Percentiles rank a stretch among this genome's conserved stretches.
Evolutionary conservation across 2,797 vertebrate genomes (phyloP).

Genomic region (Sardinella longiceps): DNA sequence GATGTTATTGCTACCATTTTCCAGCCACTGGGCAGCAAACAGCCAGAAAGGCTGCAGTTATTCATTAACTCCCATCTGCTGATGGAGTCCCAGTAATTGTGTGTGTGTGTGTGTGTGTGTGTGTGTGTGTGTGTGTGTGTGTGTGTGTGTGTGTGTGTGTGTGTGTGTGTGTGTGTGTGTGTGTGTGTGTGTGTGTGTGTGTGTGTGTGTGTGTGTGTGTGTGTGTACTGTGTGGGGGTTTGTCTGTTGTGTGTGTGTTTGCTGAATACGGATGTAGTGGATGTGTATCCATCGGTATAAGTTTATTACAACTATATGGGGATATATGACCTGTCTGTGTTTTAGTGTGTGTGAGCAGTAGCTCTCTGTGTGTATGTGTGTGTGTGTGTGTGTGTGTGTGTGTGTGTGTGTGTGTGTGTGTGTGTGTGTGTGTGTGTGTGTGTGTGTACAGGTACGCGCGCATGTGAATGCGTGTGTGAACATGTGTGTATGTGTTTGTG

Average conservation of each 20-base stretch:
- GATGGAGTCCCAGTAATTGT: constrained; percentile 19
- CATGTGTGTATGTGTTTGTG: no score
- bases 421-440: no score
- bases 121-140: no score
- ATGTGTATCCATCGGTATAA: no score
- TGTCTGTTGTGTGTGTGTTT: no score
- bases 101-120: constrained; percentile 21
- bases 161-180: constrained; percentile 1
- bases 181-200: neutral
- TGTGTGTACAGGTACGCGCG: no score
- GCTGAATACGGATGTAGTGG: no score
- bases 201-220: neutral
- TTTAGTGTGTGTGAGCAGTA: neutral
- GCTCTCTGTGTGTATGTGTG: no score
- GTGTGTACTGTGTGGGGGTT: constrained; percentile 15
- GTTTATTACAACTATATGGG: no score
- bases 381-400: neutral
- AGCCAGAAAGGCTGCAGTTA: constrained; percentile 66
- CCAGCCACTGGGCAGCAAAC: constrained; percentile 73
- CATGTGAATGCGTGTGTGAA: no score
- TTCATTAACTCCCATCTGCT: constrained; percentile 66
- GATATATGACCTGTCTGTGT: neutral
- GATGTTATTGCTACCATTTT: constrained; percentile 72
- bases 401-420: no score
- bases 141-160: neutral